Evolutionary conservation across 2,113 vertebrate genomes (phyloP).

Genomic region (Trogon melanurus): DNA sequence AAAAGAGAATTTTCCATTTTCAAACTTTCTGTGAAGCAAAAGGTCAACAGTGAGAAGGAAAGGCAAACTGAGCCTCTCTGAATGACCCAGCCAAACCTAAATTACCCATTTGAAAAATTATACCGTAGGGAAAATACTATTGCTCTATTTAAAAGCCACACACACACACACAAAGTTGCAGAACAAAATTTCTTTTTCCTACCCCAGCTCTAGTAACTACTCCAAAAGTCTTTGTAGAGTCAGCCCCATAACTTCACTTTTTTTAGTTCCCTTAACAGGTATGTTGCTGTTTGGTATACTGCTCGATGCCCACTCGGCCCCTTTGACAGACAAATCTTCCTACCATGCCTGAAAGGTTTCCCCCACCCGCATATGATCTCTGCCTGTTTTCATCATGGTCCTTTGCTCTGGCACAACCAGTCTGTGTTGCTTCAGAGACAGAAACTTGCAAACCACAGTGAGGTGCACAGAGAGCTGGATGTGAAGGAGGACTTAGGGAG

Average conservation of each 20-base stretch:
- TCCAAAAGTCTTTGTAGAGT: background rate
- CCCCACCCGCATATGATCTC: background rate
- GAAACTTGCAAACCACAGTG: rapidly evolving
- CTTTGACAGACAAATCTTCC: background rate
- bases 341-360: background rate
- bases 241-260: background rate
- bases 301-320: background rate
- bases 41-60: background rate
- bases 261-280: background rate
- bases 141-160: background rate
- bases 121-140: background rate
- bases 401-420: background rate
- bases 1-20: background rate
- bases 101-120: background rate
- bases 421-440: background rate
- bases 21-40: background rate
- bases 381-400: rapidly evolving
- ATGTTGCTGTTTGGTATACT: background rate
- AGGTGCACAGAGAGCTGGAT: background rate
- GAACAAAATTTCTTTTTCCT: background rate
- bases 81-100: background rate
- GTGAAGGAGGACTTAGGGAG: background rate
- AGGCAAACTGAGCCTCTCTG: background rate
- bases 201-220: background rate
- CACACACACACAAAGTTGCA: background rate